Conservation (phyloP, 2,797 vertebrate species). For the Gephyroberyx darwinii region DNA sequence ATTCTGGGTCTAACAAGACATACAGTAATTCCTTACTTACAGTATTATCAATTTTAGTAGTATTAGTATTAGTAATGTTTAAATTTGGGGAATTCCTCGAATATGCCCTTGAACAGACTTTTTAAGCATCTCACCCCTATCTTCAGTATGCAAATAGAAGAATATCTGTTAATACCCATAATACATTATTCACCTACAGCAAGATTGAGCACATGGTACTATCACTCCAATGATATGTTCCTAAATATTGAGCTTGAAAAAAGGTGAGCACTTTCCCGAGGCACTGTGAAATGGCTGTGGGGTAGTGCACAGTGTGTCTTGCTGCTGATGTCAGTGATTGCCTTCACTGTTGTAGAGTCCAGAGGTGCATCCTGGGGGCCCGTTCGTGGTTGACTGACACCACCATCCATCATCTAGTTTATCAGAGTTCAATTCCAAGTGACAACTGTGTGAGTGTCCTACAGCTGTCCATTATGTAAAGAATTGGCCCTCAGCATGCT, state of each 20-base stretch:
- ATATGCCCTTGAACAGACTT: no score
- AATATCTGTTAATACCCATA: not conserved
- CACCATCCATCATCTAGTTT: slow-evolving; percentile 71
- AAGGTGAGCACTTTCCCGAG: slow-evolving; percentile 4
- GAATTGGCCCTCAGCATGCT: slow-evolving; percentile 47
- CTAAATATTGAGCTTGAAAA: slow-evolving; percentile 6
- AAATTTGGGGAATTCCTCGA: no score
- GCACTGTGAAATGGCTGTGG: slow-evolving; percentile 8
- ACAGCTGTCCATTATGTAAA: slow-evolving; percentile 69
- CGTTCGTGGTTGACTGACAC: slow-evolving; percentile 67
- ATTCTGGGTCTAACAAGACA: not conserved
- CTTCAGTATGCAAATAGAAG: not conserved
- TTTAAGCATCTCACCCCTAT: not conserved
- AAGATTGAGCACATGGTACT: not conserved
- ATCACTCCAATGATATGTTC: slow-evolving; percentile 2
- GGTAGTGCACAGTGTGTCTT: slow-evolving; percentile 13
- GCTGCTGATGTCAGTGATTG: slow-evolving; percentile 43
- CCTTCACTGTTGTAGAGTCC: slow-evolving; percentile 27
- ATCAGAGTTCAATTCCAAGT: slow-evolving; percentile 62
- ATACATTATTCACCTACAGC: slow-evolving; percentile 6
- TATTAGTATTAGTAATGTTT: no score
- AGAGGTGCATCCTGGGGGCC: slow-evolving; percentile 48
- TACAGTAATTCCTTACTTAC: not conserved
- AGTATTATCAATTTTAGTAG: no score
- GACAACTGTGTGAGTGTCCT: slow-evolving; percentile 59